phyloP scores from a whole-genome alignment of 2,888 invertebrate species.

The Trilocha varians region DNA sequence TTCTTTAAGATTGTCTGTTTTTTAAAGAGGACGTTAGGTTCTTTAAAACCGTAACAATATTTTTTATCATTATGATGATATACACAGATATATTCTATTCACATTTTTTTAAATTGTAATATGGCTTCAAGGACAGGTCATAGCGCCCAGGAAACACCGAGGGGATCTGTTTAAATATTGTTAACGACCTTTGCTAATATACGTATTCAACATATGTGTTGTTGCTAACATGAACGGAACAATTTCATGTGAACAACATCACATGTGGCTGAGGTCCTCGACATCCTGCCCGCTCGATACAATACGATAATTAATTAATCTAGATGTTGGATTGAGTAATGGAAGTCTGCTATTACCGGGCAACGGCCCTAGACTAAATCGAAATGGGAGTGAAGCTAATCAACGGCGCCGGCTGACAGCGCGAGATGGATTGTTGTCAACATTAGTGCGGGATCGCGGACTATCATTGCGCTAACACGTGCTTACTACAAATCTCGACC shows the following conservation, averaged over 20 bases:
- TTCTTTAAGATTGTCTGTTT: too few relatives aligned
- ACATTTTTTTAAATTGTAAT: too few relatives aligned
- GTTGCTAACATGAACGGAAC: constrained; percentile 42
- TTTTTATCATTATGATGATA: too few relatives aligned
- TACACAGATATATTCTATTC: too few relatives aligned
- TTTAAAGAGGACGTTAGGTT: too few relatives aligned
- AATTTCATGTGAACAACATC: constrained; percentile 53
- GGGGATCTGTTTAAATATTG: too few relatives aligned
- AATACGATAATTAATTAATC: constrained; percentile 38
- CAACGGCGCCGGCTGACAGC: constrained; percentile 64
- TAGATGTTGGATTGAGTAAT: constrained; percentile 21
- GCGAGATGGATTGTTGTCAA: constrained; percentile 69
- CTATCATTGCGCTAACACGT: too few relatives aligned
- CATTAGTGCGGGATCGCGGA: constrained; percentile 67
- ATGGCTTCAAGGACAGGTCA: too few relatives aligned
- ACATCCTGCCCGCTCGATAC: constrained; percentile 23
- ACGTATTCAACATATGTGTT: constrained; percentile 32
- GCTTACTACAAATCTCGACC: constrained; percentile 22
- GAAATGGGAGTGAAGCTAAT: constrained; percentile 68
- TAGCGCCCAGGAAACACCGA: too few relatives aligned
- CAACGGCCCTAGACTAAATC: constrained; percentile 52
- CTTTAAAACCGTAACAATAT: too few relatives aligned
- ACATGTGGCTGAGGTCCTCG: constrained; percentile 40
- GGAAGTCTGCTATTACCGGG: constrained; percentile 29
- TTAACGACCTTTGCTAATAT: too few relatives aligned